Conservation (phyloP, 1,140 invertebrate genomes). For the Bicyclus anynana region DNA sequence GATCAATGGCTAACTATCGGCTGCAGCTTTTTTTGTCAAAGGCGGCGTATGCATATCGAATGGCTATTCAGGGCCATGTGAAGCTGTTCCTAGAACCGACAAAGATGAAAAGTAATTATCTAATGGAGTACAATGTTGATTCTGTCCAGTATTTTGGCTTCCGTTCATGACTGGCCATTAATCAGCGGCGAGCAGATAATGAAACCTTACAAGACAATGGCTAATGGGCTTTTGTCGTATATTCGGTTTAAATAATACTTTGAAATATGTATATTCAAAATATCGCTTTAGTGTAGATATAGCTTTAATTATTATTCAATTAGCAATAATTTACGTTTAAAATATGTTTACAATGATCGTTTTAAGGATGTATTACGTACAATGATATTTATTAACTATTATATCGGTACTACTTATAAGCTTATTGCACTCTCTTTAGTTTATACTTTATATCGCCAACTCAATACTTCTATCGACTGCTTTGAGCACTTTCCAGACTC, state of each 20-base stretch:
- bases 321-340: too few species aligned
- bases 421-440: too few species aligned
- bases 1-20: slow-evolving; percentile 56
- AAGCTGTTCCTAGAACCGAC: slow-evolving; percentile 59
- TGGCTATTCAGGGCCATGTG: slow-evolving; percentile 39
- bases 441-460: too few species aligned
- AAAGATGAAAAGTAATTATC: slow-evolving; percentile 60
- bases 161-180: slow-evolving; percentile 56
- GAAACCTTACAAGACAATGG: slow-evolving; percentile 25
- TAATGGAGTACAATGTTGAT: slow-evolving; percentile 64
- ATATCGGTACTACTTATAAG: too few species aligned
- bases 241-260: neutral
- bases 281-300: too few species aligned
- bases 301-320: too few species aligned
- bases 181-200: slow-evolving; percentile 51
- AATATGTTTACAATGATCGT: too few species aligned
- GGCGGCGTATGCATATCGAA: slow-evolving; percentile 48
- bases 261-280: too few species aligned
- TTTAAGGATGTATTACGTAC: too few species aligned
- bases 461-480: too few species aligned
- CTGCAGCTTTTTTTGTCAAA: slow-evolving; percentile 51
- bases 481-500: too few species aligned
- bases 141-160: slow-evolving; percentile 67
- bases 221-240: neutral
- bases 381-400: too few species aligned